Evolutionary conservation across 2,797 vertebrate species (phyloP).

Genomic region (Amblyopsis hoosieri): DNA sequence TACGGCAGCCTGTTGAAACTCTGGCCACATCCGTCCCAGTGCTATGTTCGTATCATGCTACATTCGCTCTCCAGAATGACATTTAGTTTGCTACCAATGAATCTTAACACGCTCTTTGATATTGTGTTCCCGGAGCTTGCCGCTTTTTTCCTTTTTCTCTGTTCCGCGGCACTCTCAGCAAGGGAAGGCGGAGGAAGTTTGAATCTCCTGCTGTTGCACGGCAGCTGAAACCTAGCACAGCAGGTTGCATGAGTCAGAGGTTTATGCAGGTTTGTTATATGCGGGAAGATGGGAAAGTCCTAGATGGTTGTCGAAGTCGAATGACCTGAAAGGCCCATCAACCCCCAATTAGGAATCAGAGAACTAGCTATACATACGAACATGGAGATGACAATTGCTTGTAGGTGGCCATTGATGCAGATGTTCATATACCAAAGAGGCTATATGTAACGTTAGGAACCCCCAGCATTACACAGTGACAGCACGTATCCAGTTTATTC

Average conservation of each 20-base stretch:
- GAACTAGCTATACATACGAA: conserved; percentile 64
- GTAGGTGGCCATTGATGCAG: conserved; percentile 64
- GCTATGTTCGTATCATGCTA: conserved; percentile 25
- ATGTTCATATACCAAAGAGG: conserved; percentile 91
- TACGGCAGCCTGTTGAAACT: conserved; percentile 40
- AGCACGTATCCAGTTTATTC: conserved; percentile 42
- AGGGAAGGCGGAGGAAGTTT: conserved; percentile 49
- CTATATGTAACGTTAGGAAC: conserved; percentile 68
- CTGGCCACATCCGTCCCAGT: conserved; percentile 5
- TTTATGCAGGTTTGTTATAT: conserved; percentile 15
- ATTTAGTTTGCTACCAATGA: conserved; percentile 41
- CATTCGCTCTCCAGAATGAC: conserved; percentile 39
- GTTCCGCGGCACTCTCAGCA: conserved; percentile 37
- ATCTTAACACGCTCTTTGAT: conserved; percentile 36
- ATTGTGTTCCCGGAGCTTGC: conserved; percentile 30
- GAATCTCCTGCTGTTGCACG: conserved; percentile 53
- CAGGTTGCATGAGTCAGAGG: conserved; percentile 26
- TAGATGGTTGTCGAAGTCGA: conserved; percentile 1
- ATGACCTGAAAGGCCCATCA: too few species aligned
- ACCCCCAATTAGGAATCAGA: conserved; percentile 35
- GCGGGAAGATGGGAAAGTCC: conserved; percentile 41
- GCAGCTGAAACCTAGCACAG: conserved; percentile 29
- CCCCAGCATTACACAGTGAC: conserved; percentile 48
- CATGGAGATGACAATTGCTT: conserved; percentile 48
- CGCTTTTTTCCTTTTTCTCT: conserved; percentile 46